phyloP scores from a whole-genome alignment of 2,113 vertebrate genomes.

The Tachycineta bicolor region DNA sequence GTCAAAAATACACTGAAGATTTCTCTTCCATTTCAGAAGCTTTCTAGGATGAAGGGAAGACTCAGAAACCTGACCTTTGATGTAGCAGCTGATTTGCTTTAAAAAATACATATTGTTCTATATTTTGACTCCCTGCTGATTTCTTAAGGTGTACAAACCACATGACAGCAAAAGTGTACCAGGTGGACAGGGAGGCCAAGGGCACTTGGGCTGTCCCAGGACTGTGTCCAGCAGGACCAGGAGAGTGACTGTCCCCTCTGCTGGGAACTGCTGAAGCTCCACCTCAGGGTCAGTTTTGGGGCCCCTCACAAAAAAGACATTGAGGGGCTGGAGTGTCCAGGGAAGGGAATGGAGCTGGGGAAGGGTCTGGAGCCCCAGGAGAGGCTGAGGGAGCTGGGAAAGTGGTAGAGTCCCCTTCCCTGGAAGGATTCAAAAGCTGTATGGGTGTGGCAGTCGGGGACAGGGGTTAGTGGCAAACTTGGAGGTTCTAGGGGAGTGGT shows the following conservation, averaged over 20 bases:
- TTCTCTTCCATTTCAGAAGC: not conserved
- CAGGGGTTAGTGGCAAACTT: rapidly evolving
- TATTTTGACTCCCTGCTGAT: not conserved
- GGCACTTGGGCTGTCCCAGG: not conserved
- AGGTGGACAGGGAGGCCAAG: not conserved
- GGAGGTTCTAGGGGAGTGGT: not conserved
- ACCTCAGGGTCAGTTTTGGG: rapidly evolving
- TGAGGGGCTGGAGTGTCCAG: not conserved
- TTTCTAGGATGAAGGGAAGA: not conserved
- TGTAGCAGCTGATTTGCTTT: not conserved
- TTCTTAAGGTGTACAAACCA: not conserved
- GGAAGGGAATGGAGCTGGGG: not conserved
- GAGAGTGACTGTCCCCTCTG: not conserved
- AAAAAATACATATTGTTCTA: not conserved
- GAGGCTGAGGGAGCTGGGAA: rapidly evolving
- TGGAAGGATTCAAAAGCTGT: not conserved
- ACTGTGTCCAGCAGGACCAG: not conserved
- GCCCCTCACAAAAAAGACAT: not conserved
- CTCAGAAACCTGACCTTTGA: not conserved
- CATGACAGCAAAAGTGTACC: not conserved
- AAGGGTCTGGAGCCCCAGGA: not conserved
- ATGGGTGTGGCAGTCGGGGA: rapidly evolving
- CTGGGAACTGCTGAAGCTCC: not conserved
- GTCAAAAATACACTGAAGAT: too few species aligned
- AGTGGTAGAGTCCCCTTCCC: not conserved